Percentiles rank a stretch among this genome's conserved stretches.
Conservation (phyloP, 2,888 invertebrate genomes). For the Agonum fuliginosum region DNA sequence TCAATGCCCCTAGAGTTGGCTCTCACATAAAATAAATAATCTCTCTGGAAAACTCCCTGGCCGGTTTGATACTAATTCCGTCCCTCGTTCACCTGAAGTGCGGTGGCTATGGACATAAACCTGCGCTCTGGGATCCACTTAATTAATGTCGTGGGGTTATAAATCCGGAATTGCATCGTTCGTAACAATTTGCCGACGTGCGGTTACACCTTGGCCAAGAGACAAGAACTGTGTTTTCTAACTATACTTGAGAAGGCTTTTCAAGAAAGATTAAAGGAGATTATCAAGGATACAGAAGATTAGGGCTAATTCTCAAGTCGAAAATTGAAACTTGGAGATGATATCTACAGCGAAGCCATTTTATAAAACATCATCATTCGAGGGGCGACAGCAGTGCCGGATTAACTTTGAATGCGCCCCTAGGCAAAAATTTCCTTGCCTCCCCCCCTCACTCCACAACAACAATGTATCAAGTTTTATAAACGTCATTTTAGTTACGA, state of each 20-base stretch:
- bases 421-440: too few relatives aligned
- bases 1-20: constrained; percentile 5
- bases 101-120: not conserved
- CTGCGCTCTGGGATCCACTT: not conserved
- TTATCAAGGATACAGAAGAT: constrained; percentile 3
- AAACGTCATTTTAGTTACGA: too few relatives aligned
- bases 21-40: constrained; percentile 31
- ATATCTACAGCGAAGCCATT: too few relatives aligned
- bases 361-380: too few relatives aligned
- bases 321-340: too few relatives aligned
- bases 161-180: constrained; percentile 25
- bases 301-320: too few relatives aligned
- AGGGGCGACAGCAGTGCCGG: too few relatives aligned
- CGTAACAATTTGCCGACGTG: constrained; percentile 23
- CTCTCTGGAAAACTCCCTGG: not conserved
- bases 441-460: too few relatives aligned
- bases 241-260: constrained; percentile 16
- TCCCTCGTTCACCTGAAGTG: not conserved
- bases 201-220: not conserved
- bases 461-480: too few relatives aligned
- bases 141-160: constrained; percentile 14
- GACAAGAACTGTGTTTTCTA: not conserved
- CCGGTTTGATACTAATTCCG: constrained; percentile 5
- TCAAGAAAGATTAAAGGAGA: too few relatives aligned
- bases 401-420: too few relatives aligned